phyloP scores from a whole-genome alignment of 2,113 vertebrate species.

The Cyprinodon variegatus region DNA sequence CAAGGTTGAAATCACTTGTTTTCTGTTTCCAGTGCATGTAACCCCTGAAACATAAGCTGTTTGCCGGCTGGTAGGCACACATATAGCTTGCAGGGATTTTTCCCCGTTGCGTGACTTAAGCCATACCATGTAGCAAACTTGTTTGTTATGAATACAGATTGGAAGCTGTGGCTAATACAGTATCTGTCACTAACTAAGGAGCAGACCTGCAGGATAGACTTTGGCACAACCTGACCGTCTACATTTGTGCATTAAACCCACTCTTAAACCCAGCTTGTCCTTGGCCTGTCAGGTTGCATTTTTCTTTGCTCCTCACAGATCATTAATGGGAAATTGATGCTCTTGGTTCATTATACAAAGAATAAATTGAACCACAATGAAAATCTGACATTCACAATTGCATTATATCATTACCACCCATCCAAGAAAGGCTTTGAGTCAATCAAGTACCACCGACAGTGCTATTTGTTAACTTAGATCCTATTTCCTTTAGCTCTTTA shows the following conservation, averaged over 20 bases:
- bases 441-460: constrained; percentile 41
- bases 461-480: constrained; percentile 41
- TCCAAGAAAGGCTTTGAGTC: constrained; percentile 61
- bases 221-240: constrained; percentile 32
- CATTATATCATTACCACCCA: constrained; percentile 67
- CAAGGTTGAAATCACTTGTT: constrained; percentile 78
- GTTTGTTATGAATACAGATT: constrained; percentile 66
- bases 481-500: constrained; percentile 64
- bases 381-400: constrained; percentile 71
- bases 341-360: constrained; percentile 71
- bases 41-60: constrained; percentile 47
- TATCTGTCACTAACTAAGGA: constrained; percentile 32
- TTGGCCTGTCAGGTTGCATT: constrained; percentile 77
- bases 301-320: constrained; percentile 49
- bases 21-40: constrained; percentile 53
- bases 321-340: constrained; percentile 69
- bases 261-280: constrained; percentile 53
- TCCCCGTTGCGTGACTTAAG: constrained; percentile 50
- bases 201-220: constrained; percentile 34
- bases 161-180: constrained; percentile 33
- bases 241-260: constrained; percentile 30
- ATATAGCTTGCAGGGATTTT: constrained; percentile 57
- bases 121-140: constrained; percentile 54
- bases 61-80: constrained; percentile 39
- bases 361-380: constrained; percentile 73